Conservation (phyloP, 1,140 invertebrate species). For the Aethina tumida region DNA sequence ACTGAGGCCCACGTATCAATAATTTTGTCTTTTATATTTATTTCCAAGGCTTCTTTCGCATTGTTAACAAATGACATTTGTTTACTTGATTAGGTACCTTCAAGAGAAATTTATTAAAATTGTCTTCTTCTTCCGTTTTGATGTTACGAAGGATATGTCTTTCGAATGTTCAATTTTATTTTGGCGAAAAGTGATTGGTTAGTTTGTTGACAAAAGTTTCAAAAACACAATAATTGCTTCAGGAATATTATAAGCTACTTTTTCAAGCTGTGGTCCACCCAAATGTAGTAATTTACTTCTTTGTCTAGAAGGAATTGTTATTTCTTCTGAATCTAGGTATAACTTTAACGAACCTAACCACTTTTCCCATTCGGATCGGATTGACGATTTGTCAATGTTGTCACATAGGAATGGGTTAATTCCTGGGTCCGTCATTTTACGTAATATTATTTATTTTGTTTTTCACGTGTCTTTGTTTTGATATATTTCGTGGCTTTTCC, state of each 20-base stretch:
- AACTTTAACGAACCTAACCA: slow-evolving; percentile 13
- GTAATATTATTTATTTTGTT: too few species aligned
- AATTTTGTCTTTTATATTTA: slow-evolving; percentile 24
- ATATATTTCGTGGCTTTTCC: too few species aligned
- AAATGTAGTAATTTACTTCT: slow-evolving; percentile 25
- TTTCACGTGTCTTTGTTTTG: too few species aligned
- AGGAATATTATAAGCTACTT: slow-evolving; percentile 26
- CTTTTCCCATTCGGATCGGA: slow-evolving; percentile 14
- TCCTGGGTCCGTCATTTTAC: too few species aligned
- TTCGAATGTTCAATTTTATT: slow-evolving; percentile 24
- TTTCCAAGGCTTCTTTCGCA: slow-evolving; percentile 23
- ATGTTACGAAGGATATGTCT: slow-evolving; percentile 27
- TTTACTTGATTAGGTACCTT: too few species aligned
- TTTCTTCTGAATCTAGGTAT: slow-evolving; percentile 16
- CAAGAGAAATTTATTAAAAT: slow-evolving; percentile 20
- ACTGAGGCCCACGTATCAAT: slow-evolving; percentile 22
- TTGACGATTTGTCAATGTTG: slow-evolving; percentile 11
- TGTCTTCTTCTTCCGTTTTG: slow-evolving; percentile 15
- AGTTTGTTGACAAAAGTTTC: too few species aligned
- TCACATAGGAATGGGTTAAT: slow-evolving; percentile 14
- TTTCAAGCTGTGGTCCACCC: slow-evolving; percentile 27
- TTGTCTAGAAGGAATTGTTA: slow-evolving; percentile 20
- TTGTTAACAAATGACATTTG: too few species aligned
- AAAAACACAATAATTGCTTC: slow-evolving; percentile 16
- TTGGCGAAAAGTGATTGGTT: slow-evolving; percentile 16